These are phyloP conservation scores for Gasterosteus aculeatus DNA, from an alignment of 2,113 vertebrate genomes.

Conservation along the genomic window DNA sequence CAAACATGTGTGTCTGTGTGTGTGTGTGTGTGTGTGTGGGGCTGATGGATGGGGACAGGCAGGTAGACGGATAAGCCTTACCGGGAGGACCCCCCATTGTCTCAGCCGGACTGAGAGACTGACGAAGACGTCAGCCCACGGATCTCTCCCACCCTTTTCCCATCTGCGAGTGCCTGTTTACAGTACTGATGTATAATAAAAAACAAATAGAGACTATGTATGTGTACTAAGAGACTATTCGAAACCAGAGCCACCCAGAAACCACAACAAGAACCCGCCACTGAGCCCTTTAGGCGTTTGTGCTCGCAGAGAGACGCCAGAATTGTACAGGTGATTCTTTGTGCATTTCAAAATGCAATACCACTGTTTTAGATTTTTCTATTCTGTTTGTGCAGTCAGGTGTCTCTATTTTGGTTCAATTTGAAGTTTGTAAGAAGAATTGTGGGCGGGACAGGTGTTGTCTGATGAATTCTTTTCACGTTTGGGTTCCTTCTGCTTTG, in stretches of 20 bases:
- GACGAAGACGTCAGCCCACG: conserved; percentile 52
- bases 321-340: conserved; percentile 91
- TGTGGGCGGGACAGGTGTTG: conserved; percentile 72
- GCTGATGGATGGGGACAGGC: conserved; percentile 20
- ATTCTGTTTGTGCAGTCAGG: conserved; percentile 95
- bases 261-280: conserved; percentile 74
- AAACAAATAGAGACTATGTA: conserved; percentile 48
- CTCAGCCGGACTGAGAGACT: conserved; percentile 98
- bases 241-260: conserved; percentile 44
- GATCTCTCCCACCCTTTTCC: conserved; percentile 79
- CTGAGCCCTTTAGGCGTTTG: conserved; percentile 96
- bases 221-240: conserved; percentile 52
- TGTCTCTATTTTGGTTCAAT: conserved; percentile 87
- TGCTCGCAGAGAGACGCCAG: conserved; percentile 90
- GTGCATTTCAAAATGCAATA: conserved; percentile 98
- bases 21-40: neutral
- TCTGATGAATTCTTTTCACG: neutral
- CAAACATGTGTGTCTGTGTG: too few relatives aligned
- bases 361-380: conserved; percentile 97
- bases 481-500: conserved; percentile 12
- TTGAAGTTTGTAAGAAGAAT: conserved; percentile 89
- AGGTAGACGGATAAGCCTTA: conserved; percentile 61
- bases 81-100: conserved; percentile 85
- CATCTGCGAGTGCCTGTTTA: conserved; percentile 99
- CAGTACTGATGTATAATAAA: conserved; percentile 90